Conservation (phyloP, 2,113 vertebrate species). For the Hypocryptadius cinnamomeus region DNA sequence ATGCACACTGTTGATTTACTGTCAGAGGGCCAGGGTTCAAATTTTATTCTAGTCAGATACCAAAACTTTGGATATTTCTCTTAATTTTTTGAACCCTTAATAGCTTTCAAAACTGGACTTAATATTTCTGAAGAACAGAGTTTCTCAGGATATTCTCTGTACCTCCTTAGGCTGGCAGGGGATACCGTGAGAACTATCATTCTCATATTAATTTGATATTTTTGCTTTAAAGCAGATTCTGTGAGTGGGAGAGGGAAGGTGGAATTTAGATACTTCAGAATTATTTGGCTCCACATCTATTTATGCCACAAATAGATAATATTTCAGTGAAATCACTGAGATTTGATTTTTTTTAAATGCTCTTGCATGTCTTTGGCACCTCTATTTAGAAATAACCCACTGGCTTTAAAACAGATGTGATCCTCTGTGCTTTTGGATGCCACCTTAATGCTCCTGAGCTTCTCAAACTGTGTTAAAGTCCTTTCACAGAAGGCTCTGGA, state of each 20-base stretch:
- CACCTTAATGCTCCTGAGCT: neutral
- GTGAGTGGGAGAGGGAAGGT: constrained; percentile 38
- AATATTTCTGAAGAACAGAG: neutral
- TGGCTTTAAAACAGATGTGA: neutral
- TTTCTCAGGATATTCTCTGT: constrained; percentile 20
- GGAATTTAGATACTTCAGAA: constrained; percentile 35
- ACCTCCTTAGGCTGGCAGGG: constrained; percentile 17
- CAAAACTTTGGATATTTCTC: neutral
- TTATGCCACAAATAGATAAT: constrained; percentile 44
- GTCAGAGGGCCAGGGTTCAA: neutral
- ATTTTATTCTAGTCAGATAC: neutral
- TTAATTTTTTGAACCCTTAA: neutral
- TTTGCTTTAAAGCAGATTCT: constrained; percentile 43
- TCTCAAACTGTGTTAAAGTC: neutral
- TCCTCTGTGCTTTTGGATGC: neutral
- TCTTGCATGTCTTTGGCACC: neutral
- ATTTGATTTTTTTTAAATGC: neutral
- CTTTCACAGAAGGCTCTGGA: neutral
- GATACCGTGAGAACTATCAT: constrained; percentile 10
- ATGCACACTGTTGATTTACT: neutral
- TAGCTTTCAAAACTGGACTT: neutral
- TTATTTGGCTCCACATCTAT: neutral
- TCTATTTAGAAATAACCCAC: neutral
- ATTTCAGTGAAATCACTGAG: neutral
- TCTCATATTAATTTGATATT: constrained; percentile 29